phyloP scores from a whole-genome alignment of 2,113 vertebrate species.

The Malurus elegans region DNA sequence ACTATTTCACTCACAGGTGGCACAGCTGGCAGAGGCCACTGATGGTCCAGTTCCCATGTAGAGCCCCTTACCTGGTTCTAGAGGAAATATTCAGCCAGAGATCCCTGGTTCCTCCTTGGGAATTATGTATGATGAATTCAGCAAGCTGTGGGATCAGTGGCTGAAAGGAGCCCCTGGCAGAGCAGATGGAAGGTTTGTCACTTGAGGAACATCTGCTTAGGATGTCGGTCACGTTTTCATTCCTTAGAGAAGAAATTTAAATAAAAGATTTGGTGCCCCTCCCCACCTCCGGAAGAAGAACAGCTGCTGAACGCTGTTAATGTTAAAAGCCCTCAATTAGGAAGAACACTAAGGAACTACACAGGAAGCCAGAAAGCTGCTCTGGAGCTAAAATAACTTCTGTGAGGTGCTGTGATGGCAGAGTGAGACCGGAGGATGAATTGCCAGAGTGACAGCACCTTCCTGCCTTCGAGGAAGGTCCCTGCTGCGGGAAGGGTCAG shows the following conservation, averaged over 20 bases:
- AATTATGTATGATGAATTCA: neutral
- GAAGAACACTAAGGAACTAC: neutral
- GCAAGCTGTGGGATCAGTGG: fast-evolving
- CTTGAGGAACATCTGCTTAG: neutral
- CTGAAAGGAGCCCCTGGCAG: neutral
- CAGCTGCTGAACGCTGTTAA: constrained; percentile 23
- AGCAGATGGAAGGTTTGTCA: neutral
- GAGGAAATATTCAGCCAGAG: neutral
- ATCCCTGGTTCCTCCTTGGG: neutral
- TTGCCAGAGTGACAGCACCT: neutral
- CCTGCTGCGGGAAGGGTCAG: neutral
- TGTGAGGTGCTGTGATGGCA: neutral
- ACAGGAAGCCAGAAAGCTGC: constrained; percentile 42
- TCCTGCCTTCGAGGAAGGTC: neutral
- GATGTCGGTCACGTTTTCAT: neutral
- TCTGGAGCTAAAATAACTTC: constrained; percentile 52
- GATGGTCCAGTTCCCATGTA: fast-evolving
- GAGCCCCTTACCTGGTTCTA: neutral
- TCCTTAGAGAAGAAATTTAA: neutral
- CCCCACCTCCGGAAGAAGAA: neutral
- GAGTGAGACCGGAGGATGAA: neutral
- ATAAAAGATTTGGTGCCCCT: neutral
- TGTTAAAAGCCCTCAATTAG: constrained; percentile 41
- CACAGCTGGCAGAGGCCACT: neutral
- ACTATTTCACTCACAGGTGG: neutral